Evolutionary conservation across 2,797 vertebrate species (phyloP), one percentile per base, ranked within the genome.

Genomic region (Mico argentatus): DNA sequence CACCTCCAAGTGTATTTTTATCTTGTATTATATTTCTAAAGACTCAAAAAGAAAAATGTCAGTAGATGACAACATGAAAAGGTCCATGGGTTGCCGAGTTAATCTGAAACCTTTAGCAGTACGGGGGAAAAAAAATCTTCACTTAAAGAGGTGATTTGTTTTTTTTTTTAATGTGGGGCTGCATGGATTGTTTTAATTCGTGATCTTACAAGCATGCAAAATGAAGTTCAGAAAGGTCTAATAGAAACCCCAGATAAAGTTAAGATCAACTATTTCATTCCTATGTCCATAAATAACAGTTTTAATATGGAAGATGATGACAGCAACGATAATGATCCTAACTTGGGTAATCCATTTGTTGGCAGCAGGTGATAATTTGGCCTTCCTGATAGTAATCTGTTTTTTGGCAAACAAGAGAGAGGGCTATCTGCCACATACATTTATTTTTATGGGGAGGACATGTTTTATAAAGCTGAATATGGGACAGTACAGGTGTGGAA

Each of bases 31-130:
- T 96, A 91, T 79, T 96, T 97, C 94, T 86, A 94, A 95, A 97
- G 96, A 82, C 64, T 96, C 95, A 93, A 73, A 96, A 93, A 88
- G 94, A 97, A 97, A 97, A 98, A 97, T 97, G 97, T 96, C 97
- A 97, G 84, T 36, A 55, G 90, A 96, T 73, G 90, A 46, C 81
- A 92, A 27, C 55, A 77, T 1, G 83, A 77, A 55, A 95, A 91
- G 20, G 81, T 75, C 97, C 94, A 41, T 44, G 75, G 95, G 94
- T 89, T n/a, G 88, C 41, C 95, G 79, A 94, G 67, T 96, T 97
- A 39, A 96, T 92, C 80, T 39, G n/a, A 97, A 97, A 94, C 30
- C 96, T 97, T 95, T n/a, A 97, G 17, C 22, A 95, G 96, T 2
- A 95, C 96, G 72, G 67, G 64, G 33, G 94, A 33, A 96, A 95